Evolutionary conservation across 2,797 vertebrate species (phyloP).

Genomic region (Acanthis flammea): DNA sequence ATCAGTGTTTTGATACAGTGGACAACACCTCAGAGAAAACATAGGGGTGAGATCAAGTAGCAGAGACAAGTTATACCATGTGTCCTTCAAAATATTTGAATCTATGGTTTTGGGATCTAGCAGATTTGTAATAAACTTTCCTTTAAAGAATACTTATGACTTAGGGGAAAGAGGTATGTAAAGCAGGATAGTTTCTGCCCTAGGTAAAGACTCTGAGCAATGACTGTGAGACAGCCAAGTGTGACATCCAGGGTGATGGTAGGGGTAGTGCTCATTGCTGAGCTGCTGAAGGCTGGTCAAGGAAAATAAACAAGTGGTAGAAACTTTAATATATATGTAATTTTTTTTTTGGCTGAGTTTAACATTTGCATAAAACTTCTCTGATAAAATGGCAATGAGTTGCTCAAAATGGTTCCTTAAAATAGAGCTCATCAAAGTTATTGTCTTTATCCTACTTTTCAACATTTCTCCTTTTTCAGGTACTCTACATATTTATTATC

Average conservation of each 20-base stretch:
- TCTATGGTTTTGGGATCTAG: not conserved
- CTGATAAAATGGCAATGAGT: not conserved
- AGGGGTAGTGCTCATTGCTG: not conserved
- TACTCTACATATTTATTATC: not conserved
- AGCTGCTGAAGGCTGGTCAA: not conserved
- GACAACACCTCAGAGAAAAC: not conserved
- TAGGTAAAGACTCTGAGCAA: not conserved
- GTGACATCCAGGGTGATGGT: not conserved
- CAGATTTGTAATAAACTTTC: constrained; percentile 18
- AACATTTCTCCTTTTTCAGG: not conserved
- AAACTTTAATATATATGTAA: not conserved
- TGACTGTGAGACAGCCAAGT: not conserved
- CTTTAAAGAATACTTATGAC: not conserved
- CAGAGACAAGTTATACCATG: not conserved
- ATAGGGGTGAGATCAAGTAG: not conserved
- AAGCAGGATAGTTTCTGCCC: constrained; percentile 14
- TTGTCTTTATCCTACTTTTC: not conserved
- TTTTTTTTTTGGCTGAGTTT: not conserved
- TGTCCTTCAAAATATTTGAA: constrained; percentile 35
- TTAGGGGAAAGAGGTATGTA: constrained; percentile 7
- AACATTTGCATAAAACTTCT: not conserved
- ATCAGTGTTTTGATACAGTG: not conserved
- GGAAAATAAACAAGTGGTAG: not conserved
- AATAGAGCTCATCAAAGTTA: not conserved
- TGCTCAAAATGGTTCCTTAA: not conserved